These are phyloP conservation scores for Dreissena rostriformis DNA, from an alignment of 1,140 invertebrate species.

Conservation along the genomic window DNA sequence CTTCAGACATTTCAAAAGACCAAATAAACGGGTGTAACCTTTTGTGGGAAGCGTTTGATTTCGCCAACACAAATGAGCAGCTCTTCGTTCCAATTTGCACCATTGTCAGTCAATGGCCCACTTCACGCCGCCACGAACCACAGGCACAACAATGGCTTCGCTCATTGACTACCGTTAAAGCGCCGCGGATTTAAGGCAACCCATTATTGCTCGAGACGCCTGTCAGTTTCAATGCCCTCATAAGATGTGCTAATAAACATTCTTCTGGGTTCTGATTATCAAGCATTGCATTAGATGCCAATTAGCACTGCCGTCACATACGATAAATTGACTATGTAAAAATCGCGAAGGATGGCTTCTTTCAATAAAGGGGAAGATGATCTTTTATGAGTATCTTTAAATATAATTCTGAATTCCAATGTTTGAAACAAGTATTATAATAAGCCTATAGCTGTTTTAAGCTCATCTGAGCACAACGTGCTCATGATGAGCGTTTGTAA, in stretches of 20 bases:
- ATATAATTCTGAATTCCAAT: too few relatives aligned
- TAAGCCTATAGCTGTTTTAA: too few relatives aligned
- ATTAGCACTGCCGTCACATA: too few relatives aligned
- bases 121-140: background rate
- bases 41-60: background rate
- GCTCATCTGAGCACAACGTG: too few relatives aligned
- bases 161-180: background rate
- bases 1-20: background rate
- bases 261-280: background rate
- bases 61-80: background rate
- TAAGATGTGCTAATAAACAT: background rate
- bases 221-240: constrained; percentile 1
- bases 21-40: background rate
- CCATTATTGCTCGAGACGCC: background rate
- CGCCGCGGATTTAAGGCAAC: background rate
- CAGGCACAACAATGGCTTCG: background rate
- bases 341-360: too few relatives aligned
- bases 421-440: too few relatives aligned
- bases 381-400: too few relatives aligned
- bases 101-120: background rate
- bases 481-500: too few relatives aligned
- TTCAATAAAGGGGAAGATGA: too few relatives aligned
- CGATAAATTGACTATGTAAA: too few relatives aligned
- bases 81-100: background rate
- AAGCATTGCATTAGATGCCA: too few relatives aligned